Evolutionary conservation across 2,797 vertebrate species (phyloP).

Genomic region (Malacoraja senta): DNA sequence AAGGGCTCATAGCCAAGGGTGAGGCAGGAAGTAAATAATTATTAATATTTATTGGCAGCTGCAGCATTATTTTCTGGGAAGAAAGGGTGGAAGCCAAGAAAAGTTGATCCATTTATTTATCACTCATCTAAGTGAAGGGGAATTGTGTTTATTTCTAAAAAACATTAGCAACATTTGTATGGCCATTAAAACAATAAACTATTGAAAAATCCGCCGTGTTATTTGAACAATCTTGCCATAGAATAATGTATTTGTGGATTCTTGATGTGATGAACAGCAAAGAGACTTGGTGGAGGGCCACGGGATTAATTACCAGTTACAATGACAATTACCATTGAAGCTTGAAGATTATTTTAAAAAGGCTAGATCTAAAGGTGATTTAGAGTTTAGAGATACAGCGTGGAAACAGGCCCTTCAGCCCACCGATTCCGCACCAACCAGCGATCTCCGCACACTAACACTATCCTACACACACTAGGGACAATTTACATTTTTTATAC

Average conservation of each 20-base stretch:
- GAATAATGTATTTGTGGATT: background rate
- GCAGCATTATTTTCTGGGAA: background rate
- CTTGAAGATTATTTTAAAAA: background rate
- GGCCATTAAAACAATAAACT: background rate
- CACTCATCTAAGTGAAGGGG: background rate
- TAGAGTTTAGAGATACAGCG: background rate
- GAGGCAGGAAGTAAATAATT: background rate
- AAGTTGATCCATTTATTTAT: background rate
- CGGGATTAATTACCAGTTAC: background rate
- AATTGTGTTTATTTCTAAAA: background rate
- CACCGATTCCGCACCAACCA: too few relatives aligned
- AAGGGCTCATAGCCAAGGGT: background rate
- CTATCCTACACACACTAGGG: too few relatives aligned
- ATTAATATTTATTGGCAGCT: background rate
- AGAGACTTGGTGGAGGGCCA: too few relatives aligned
- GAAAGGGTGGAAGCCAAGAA: background rate
- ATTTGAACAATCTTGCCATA: background rate
- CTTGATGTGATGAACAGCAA: background rate
- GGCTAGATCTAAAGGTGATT: background rate
- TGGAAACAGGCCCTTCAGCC: too few relatives aligned
- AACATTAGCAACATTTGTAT: background rate
- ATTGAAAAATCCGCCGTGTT: background rate
- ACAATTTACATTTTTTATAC: too few relatives aligned
- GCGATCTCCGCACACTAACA: too few relatives aligned
- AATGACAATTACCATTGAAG: background rate